Evolutionary conservation across 1,140 invertebrate genomes (phyloP), one percentile per base, ranked within the genome.

Genomic region (Elymnias hypermnestra): DNA sequence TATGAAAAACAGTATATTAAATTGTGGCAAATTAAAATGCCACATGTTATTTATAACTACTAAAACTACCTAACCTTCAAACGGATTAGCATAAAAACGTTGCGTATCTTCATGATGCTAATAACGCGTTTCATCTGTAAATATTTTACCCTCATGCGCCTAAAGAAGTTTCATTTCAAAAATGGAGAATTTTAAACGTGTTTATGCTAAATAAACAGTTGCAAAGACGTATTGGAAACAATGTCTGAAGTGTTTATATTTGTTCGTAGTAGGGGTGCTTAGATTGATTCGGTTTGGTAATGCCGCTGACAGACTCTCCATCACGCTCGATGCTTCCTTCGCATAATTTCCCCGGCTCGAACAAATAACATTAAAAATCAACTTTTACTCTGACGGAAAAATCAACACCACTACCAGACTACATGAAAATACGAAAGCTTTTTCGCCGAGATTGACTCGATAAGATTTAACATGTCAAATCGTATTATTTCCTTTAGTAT

Each of bases 301-400:
- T 78, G 57, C 74, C 62, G 31, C 44, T 57, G 70, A 73, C 72
- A 72, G 63, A 64, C 61, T 60, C 75, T 72, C 70, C 66, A 71
- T 79, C 75, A 79, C 75, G 70, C 57, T 44, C 66, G 63, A 56
- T 58, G 63, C 58, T 63, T 61, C 58, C 61, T 58, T 63, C 60
- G 74, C 72, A 75, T 78, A 75, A 78, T 78, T 74, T 72, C 59
- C 65, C 57, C 49, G 47, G 60, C 64, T 69, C 42, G 18, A 43
- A 50, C 73, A 74, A 76, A 76, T 76, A 79, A 72, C 66, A 76
- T 75, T 72, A 66, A 72, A 68, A 75, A 78, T 75, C 69, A 74
- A 73, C 67, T 65, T 72, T 61, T 53, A 50, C 41, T 36, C 54
- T 46, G 51, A 42, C 29, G 52, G 43, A 55, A 53, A 54, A 62